A percentile compares a stretch with the other conserved stretches of the same genome.
phyloP scores from a whole-genome alignment of 2,888 invertebrate genomes.

The Chelonus formosanus region DNA sequence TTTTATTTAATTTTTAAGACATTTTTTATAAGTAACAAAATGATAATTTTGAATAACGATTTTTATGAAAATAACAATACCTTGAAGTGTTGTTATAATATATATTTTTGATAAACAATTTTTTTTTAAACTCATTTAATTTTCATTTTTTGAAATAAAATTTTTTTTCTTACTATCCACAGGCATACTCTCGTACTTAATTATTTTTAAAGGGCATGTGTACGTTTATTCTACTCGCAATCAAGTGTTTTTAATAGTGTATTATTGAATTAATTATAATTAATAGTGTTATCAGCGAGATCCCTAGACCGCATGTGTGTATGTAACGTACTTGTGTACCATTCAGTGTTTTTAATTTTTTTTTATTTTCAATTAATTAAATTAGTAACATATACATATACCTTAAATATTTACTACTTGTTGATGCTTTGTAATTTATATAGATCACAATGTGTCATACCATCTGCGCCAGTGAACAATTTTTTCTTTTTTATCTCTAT shows the following conservation, averaged over 20 bases:
- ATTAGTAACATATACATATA: slow-evolving; percentile 39
- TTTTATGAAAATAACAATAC: too few species aligned
- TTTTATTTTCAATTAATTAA: slow-evolving; percentile 27
- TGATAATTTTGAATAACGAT: too few species aligned
- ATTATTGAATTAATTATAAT: slow-evolving; percentile 24
- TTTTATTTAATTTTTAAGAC: too few species aligned
- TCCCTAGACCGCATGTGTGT: slow-evolving; percentile 39
- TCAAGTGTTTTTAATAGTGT: slow-evolving; percentile 22
- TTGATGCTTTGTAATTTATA: slow-evolving; percentile 61
- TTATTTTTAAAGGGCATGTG: slow-evolving; percentile 15
- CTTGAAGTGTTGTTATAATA: too few species aligned
- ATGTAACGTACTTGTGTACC: slow-evolving; percentile 10
- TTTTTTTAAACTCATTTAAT: too few species aligned
- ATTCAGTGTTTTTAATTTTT: slow-evolving; percentile 3
- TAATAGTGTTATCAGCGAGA: slow-evolving; percentile 33
- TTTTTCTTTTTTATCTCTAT: slow-evolving; percentile 30
- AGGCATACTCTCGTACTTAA: slow-evolving; percentile 39
- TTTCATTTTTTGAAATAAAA: too few species aligned
- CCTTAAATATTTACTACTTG: slow-evolving; percentile 61
- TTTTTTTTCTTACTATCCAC: neutral
- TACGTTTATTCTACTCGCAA: slow-evolving; percentile 21
- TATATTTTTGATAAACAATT: too few species aligned
- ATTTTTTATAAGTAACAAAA: too few species aligned
- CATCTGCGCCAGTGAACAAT: slow-evolving; percentile 57
- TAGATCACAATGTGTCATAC: slow-evolving; percentile 64